A percentile compares a stretch with the other conserved stretches of the same genome.
Conservation (phyloP, 1,140 invertebrate genomes). For the Drosophila tristis region DNA sequence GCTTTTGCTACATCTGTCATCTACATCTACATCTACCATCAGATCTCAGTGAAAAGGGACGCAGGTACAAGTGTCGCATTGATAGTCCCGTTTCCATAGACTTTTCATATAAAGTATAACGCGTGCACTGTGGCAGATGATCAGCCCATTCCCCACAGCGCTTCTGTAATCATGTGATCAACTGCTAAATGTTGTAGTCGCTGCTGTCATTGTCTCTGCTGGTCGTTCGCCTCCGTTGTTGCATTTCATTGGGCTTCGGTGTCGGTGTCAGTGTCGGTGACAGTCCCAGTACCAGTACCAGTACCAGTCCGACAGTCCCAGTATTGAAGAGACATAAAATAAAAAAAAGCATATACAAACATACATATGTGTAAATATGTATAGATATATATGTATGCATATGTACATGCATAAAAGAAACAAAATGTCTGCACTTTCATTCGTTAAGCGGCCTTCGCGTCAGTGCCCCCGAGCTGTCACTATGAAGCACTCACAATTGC, state of each 20-base stretch:
- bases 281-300: constrained; percentile 16
- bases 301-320: constrained; percentile 19
- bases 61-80: too few relatives aligned
- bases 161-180: constrained; percentile 21
- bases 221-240: constrained; percentile 29
- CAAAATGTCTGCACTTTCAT: constrained; percentile 68
- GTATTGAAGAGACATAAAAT: constrained; percentile 31
- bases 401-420: constrained; percentile 8
- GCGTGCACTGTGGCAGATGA: constrained; percentile 21
- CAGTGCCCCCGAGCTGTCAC: constrained; percentile 17
- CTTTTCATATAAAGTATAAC: neutral
- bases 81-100: too few relatives aligned
- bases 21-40: too few relatives aligned
- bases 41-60: too few relatives aligned
- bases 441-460: constrained; percentile 62
- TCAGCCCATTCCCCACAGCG: constrained; percentile 17
- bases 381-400: constrained; percentile 17
- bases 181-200: constrained; percentile 41
- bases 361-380: neutral
- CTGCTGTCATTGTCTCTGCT: constrained; percentile 5
- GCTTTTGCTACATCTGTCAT: too few relatives aligned
- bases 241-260: constrained; percentile 55
- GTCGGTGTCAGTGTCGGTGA: constrained; percentile 17
- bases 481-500: constrained; percentile 28
- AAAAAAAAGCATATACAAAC: neutral